These are phyloP conservation scores for Mirza zaza DNA, from an alignment of 2,113 vertebrate genomes.

Conservation along the genomic window DNA sequence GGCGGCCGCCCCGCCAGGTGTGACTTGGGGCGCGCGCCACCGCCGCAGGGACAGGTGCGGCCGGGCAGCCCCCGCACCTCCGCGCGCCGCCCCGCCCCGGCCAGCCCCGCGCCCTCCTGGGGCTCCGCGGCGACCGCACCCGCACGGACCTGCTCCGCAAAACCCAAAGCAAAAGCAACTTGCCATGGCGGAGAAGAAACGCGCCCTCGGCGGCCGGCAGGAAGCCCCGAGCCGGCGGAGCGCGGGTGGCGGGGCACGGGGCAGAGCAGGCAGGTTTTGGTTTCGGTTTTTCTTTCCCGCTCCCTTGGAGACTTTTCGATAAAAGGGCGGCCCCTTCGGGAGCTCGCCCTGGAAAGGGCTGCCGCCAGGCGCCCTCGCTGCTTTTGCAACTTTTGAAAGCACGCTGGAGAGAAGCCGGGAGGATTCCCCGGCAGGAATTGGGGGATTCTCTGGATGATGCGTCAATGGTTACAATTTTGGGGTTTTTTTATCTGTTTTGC, in stretches of 20 bases:
- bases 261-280: neutral
- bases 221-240: rapidly evolving
- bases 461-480: neutral
- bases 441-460: neutral
- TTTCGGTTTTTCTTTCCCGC: constrained; percentile 38
- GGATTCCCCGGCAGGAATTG: neutral
- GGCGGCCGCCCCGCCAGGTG: rapidly evolving
- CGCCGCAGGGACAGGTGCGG: neutral
- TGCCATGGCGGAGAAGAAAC: constrained; percentile 16
- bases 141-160: neutral
- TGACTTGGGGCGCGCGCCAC: rapidly evolving
- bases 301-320: rapidly evolving
- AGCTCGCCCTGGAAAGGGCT: rapidly evolving
- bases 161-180: constrained; percentile 23
- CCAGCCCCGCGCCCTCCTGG: neutral
- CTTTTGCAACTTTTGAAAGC: neutral
- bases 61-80: no score
- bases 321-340: neutral
- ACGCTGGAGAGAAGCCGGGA: neutral
- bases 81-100: neutral
- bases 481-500: neutral
- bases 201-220: neutral
- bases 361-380: no score
- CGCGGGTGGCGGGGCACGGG: rapidly evolving
- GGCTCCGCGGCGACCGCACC: rapidly evolving